Conservation (phyloP, 1,140 invertebrate genomes). For the Zaprionus inermis region DNA sequence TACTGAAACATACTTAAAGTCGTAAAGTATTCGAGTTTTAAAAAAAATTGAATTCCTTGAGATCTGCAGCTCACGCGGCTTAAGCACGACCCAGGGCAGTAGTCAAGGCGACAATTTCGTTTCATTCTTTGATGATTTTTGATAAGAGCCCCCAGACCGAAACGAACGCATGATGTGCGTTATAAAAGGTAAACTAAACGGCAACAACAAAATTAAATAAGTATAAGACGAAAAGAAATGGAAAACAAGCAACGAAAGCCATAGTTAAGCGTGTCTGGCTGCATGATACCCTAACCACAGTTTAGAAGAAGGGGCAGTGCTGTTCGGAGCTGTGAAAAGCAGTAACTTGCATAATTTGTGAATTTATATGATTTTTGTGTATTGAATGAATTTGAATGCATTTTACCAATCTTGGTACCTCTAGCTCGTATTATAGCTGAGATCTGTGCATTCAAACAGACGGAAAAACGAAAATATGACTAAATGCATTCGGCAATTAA, state of each 20-base stretch:
- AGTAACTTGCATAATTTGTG: too few species aligned
- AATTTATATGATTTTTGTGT: too few species aligned
- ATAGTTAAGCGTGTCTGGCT: too few species aligned
- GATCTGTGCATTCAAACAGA: too few species aligned
- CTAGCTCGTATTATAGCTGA: too few species aligned
- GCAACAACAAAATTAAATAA: conserved; percentile 25
- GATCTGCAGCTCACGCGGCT: not conserved
- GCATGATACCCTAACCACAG: too few species aligned
- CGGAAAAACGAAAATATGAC: too few species aligned
- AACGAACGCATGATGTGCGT: conserved; percentile 40
- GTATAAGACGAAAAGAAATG: conserved; percentile 9
- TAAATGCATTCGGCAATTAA: too few species aligned
- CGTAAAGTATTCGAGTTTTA: not conserved
- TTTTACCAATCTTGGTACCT: too few species aligned
- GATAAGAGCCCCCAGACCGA: conserved; percentile 34
- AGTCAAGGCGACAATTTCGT: conserved; percentile 22
- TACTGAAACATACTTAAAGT: not conserved
- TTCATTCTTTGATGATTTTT: conserved; percentile 36
- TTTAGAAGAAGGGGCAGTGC: too few species aligned
- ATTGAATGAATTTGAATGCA: too few species aligned
- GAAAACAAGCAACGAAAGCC: conserved; percentile 1
- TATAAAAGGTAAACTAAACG: conserved; percentile 39
- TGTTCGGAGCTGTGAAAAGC: too few species aligned
- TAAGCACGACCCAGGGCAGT: not conserved
- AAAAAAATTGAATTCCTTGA: not conserved